phyloP scores from a whole-genome alignment of 2,113 vertebrate species.

The Helogale parvula region DNA sequence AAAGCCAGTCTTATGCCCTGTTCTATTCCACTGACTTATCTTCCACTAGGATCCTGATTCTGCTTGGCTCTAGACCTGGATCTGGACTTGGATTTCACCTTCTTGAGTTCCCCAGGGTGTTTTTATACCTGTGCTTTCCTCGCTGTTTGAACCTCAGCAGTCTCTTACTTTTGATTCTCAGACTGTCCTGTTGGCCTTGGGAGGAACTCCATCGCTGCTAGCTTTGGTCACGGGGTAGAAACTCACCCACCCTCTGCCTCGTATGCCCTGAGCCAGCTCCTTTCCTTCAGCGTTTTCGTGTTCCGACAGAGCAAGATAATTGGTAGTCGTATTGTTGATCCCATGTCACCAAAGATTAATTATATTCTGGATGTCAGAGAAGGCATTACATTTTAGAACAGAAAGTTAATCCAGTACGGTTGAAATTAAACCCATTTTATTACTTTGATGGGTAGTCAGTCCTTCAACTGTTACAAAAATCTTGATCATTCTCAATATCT shows the following conservation, averaged over 20 bases:
- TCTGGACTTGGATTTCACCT: neutral
- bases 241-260: neutral
- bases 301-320: neutral
- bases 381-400: neutral
- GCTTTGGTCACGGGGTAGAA: neutral
- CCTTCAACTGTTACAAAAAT: slow-evolving; percentile 12
- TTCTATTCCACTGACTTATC: neutral
- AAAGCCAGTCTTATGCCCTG: neutral
- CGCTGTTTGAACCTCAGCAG: neutral
- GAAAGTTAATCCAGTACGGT: neutral
- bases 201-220: neutral
- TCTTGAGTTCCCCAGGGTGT: neutral
- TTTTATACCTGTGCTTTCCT: neutral
- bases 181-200: neutral
- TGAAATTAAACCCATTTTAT: slow-evolving; percentile 41
- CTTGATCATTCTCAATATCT: neutral
- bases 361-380: neutral
- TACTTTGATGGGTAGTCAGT: neutral
- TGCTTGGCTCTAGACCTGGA: neutral
- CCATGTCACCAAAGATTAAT: neutral
- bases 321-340: neutral
- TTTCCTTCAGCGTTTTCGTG: neutral
- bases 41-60: neutral
- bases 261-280: neutral
- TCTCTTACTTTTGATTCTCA: neutral